Evolutionary conservation across 2,113 vertebrate genomes (phyloP).

Genomic region (Trachemys scripta): DNA sequence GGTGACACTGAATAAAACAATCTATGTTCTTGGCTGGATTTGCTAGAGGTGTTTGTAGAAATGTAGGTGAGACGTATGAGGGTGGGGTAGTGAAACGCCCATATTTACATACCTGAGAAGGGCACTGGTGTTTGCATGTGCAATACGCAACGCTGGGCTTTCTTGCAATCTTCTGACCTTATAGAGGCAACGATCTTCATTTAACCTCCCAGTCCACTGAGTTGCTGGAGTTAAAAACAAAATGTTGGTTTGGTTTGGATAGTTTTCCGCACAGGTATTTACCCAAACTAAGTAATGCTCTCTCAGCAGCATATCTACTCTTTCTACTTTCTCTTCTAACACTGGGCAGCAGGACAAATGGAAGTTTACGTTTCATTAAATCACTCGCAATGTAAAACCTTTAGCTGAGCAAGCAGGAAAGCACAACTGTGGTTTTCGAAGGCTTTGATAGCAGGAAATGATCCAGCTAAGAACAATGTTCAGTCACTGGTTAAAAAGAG

Average conservation of each 20-base stretch:
- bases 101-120: constrained; percentile 59
- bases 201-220: accelerated
- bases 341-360: not conserved
- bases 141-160: not conserved
- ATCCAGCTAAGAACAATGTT: constrained; percentile 6
- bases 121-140: constrained; percentile 46
- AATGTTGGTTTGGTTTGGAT: not conserved
- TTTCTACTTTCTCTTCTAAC: not conserved
- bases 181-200: accelerated
- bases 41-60: not conserved
- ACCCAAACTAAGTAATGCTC: not conserved
- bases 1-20: not conserved
- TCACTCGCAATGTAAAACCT: not conserved
- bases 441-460: not conserved
- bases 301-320: not conserved
- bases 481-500: not conserved
- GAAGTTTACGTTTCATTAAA: not conserved
- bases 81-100: constrained; percentile 61
- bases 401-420: not conserved
- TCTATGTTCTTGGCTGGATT: constrained; percentile 41
- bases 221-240: not conserved
- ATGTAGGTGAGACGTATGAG: constrained; percentile 34
- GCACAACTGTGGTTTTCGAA: not conserved
- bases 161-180: not conserved
- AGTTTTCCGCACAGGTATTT: not conserved